Evolutionary conservation across 37 sponge, comb jelly and placozoan genomes (phyloP).

Genomic region (Hexactinellida sp.): DNA sequence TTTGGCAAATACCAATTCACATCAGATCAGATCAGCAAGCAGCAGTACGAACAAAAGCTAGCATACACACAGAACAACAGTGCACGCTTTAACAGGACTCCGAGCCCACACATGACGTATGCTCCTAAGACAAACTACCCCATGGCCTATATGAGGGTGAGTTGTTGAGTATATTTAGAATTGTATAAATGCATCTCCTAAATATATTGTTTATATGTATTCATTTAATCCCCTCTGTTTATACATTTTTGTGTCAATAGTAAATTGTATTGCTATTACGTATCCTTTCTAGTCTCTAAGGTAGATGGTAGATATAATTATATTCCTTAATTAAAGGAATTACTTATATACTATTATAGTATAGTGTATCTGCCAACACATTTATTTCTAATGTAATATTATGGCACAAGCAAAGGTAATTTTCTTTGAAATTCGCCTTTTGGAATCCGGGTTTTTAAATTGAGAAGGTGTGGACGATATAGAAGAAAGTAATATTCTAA

Average conservation of each 20-base stretch:
- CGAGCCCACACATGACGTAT: not conserved
- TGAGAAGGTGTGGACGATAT: too few species aligned
- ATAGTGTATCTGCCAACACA: too few species aligned
- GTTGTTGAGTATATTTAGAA: not conserved
- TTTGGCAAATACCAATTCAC: not conserved
- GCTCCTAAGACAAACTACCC: not conserved
- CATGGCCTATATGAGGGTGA: not conserved
- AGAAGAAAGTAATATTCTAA: too few species aligned
- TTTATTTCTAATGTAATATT: too few species aligned
- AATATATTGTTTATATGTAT: too few species aligned
- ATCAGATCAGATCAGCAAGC: not conserved
- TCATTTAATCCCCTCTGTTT: too few species aligned
- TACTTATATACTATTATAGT: too few species aligned
- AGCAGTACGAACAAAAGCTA: not conserved
- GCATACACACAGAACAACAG: not conserved
- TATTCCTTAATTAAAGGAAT: not conserved
- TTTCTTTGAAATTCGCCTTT: too few species aligned
- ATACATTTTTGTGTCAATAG: not conserved
- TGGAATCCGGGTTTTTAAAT: too few species aligned
- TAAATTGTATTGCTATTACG: not conserved
- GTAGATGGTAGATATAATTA: not conserved
- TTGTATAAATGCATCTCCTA: too few species aligned
- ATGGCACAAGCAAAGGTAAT: too few species aligned
- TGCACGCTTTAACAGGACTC: not conserved
- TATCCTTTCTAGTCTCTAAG: not conserved